Base-by-base conservation (phyloP, 2,797 vertebrate genomes). In the Naso thynnoides region DNA sequence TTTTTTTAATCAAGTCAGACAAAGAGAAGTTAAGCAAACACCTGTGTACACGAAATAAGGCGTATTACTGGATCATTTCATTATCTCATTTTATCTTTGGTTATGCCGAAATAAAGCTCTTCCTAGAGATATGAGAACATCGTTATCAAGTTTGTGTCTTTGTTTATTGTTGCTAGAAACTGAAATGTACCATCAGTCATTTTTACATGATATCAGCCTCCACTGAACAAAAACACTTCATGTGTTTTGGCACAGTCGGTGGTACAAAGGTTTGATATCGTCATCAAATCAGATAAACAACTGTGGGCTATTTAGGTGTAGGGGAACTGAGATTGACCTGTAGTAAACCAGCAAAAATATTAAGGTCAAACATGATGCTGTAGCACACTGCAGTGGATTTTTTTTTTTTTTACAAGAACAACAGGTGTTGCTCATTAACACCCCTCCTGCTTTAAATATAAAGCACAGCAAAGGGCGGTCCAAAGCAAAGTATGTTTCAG, bases 11-110 rank as follows among this genome's bases (percentile, higher is more conserved):
- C 49, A 48, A 14, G 23, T 58, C 57, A 63, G 57, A 38, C 7
- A 33, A 2, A 47, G 27, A 21, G 21, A 70, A 33, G 42, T 15
- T 36, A 76, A 73, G 31, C 26, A 15, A 36, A 2, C 5, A 55
- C 13, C 39, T 42, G 50, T 27, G 65, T 10, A 16, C 36, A 45
- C 19, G 49, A 58, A 68, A 27, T 26, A 10, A 60, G 10, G 18
- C 11, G 1, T 14, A 3, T 50, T 53, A 24, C 60, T 53, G 41
- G 71, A 66, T 14, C 36, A 24, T 64, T 76, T 59, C 41, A 19
- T 74, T 72, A 78, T 67, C 48, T 71, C 64, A 67, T 45, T 54
- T 81, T 82, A 83, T 88, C 75, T 69, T 47, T 50, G 70, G 66
- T 58, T 69, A 58, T n/a, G 69, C 31, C 67, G 39, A 65, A 70